Base-by-base conservation (phyloP, 2,113 vertebrate genomes). In the Archocentrus centrarchus region DNA sequence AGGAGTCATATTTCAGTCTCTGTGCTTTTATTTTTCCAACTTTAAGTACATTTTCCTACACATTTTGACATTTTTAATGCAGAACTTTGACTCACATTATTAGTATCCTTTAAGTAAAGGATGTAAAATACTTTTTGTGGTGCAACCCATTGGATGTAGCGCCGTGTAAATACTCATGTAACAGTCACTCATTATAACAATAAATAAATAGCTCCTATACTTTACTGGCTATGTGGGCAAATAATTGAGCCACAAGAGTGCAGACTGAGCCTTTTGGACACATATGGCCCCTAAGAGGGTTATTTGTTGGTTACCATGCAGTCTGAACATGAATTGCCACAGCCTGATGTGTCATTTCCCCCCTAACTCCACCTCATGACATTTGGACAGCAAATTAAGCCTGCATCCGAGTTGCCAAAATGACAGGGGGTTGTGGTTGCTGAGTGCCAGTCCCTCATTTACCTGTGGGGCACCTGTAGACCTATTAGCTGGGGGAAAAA, bases 361-460 rank as follows among this genome's bases (percentile, higher is more conserved):
- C 27, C 32, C 18, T 59, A 63, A 80, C 59, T 22, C 30, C 39
- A 63, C 59, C 24, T 91, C 55, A 13, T 87, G 79, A 90, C 84
- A 87, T 91, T 85, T 85, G 32, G 59, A 47, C 30, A 81, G 77
- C 47, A 85, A 83, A 88, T 59, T 68, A 61, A 50, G 75, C 75
- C 7, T 11, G 20, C 79, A 75, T 84, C 70, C 78, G 41, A 41
- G 9, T 80, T 41, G 5, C 37, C 64, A 68, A 79, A 89, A 86
- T 84, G 84, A 83, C 82, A 84, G 59, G 27, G 59, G 77, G 66
- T 79, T 44, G 66, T 32, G 24, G 14, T 13, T 80, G 75, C 79
- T 53, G 47, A 63, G 44, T 50, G 64, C 58, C 41, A 50, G 64
- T 35, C 20, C 15, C 20, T 84, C 58, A 78, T 59, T 44, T 55